A percentile compares a stretch with the other conserved stretches of the same genome.
These are phyloP conservation scores for Copidosoma aretas DNA, from an alignment of 2,888 invertebrate species.

Conservation along the genomic window DNA sequence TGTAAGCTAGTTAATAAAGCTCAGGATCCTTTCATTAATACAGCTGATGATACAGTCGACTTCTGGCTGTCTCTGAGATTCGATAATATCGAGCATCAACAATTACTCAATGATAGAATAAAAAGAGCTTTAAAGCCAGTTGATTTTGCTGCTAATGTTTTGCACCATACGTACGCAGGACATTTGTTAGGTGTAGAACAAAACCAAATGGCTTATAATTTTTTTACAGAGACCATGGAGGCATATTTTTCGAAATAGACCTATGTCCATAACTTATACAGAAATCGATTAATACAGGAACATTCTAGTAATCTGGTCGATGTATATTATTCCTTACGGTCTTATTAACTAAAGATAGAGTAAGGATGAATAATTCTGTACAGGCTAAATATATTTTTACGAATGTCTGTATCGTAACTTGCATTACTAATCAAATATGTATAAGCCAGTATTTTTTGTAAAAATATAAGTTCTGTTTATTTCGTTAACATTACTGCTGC, in stretches of 20 bases:
- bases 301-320: neutral
- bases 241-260: neutral
- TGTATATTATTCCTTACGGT: too few species aligned
- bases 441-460: too few species aligned
- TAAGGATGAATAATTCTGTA: too few species aligned
- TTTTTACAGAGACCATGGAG: conserved; percentile 1
- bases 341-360: too few species aligned
- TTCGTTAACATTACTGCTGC: too few species aligned
- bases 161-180: conserved; percentile 17
- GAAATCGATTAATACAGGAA: neutral
- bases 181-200: conserved; percentile 7
- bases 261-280: neutral
- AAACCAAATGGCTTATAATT: conserved; percentile 1
- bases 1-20: conserved; percentile 15
- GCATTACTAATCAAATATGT: too few species aligned
- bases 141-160: conserved; percentile 9
- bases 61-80: conserved; percentile 8
- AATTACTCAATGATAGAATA: neutral
- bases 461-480: too few species aligned
- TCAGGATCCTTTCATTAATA: conserved; percentile 10
- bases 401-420: too few species aligned
- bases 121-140: neutral
- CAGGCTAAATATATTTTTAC: too few species aligned
- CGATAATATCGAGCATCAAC: neutral
- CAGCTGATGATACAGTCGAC: conserved; percentile 19